These are phyloP conservation scores for Gymnoscopelus microlampas DNA, from an alignment of 2,797 vertebrate species.

Conservation along the genomic window DNA sequence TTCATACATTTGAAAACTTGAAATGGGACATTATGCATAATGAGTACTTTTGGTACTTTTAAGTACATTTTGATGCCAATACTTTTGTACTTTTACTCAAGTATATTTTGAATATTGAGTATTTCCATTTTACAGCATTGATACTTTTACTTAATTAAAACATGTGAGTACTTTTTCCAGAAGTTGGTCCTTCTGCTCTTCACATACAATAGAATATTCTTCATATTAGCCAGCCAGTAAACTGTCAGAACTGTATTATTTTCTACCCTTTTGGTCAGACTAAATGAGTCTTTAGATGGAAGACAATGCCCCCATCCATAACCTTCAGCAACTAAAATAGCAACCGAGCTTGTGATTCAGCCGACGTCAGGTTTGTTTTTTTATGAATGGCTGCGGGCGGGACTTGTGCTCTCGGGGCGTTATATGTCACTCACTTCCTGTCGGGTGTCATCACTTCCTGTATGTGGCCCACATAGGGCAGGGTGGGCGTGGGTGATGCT, in stretches of 20 bases:
- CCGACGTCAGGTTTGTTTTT: constrained; percentile 37
- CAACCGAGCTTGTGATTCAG: constrained; percentile 45
- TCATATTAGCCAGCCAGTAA: neutral
- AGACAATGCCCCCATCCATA: constrained; percentile 3
- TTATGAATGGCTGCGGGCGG: constrained; percentile 66
- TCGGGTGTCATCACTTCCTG: constrained; percentile 64
- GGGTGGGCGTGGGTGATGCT: constrained; percentile 36
- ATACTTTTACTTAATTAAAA: no score
- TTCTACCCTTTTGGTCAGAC: neutral
- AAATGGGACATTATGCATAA: no score
- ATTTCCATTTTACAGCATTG: no score
- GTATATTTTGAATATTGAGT: no score
- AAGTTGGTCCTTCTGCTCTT: neutral
- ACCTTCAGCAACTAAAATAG: constrained; percentile 8
- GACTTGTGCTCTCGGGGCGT: constrained; percentile 39
- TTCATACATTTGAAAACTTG: no score
- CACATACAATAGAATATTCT: neutral
- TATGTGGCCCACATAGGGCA: constrained; percentile 22
- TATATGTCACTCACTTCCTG: constrained; percentile 61
- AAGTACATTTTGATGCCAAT: no score
- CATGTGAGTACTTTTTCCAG: no score
- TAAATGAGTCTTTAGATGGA: no score
- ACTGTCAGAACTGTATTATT: neutral
- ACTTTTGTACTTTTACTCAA: no score
- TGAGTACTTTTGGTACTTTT: no score